Evolutionary conservation across 2,797 vertebrate genomes (phyloP), one percentile per base, ranked within the genome.

Genomic region (Melanotaenia boesemani): DNA sequence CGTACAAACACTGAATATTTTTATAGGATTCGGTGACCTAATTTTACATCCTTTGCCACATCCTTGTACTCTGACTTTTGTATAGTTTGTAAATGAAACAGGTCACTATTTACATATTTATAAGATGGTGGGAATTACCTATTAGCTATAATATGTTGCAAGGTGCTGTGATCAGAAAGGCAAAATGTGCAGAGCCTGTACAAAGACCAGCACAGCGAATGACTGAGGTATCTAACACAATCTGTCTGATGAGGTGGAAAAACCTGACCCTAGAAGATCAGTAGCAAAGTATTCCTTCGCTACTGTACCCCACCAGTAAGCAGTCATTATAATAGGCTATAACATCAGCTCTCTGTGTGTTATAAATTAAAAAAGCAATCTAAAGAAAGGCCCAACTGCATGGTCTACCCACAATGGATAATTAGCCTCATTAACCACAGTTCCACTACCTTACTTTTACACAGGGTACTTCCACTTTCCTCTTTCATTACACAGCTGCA

Each of bases 301-400:
- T 89, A 89, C 90, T 88, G n/a, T 52, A 12, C 50, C n/a, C 90
- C 72, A 79, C 72, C 67, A 71, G 81, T 86, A 90, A 86, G 76
- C 68, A 77, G 65, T 71, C 80, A 80, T 84, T 83, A 79, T 80
- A 91, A 90, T 77, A 82, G 82, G 72, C 83, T 77, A 79, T 77
- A 81, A 90, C 81, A 89, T 90, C 70, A 85, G 68, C 86, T 81
- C 74, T 87, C 68, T 73, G 71, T 84, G 71, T 85, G 82, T 75
- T 87, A 87, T 89, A 90, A 92, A 92, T 89, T 93, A 92, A 91
- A 89, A 90, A 88, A 86, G 86, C 82, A 92, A 92, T 90, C 83
- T 88, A 79, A 90, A 78, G 62, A 84, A 84, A 89, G 69, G 58
- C 76, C 80, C 81, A 72, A 72, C 80, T 80, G 78, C 72, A 92